A percentile compares a stretch with the other conserved stretches of the same genome.
These are phyloP conservation scores for Chelonus formosanus DNA, from an alignment of 2,888 invertebrate genomes.

Conservation along the genomic window DNA sequence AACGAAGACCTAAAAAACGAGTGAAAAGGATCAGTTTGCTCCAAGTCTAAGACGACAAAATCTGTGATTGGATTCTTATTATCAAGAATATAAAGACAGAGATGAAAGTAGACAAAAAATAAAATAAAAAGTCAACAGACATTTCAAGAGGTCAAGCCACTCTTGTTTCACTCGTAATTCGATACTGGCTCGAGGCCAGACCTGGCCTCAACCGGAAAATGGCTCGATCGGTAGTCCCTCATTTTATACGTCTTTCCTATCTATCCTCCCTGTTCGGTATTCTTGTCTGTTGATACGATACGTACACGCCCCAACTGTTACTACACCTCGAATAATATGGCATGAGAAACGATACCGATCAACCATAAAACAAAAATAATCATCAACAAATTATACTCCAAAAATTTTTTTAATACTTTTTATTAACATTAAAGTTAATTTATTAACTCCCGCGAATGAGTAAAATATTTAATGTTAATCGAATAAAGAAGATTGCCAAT, in stretches of 20 bases:
- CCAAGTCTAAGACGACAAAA: too few relatives aligned
- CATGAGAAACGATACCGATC: not conserved
- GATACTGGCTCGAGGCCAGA: constrained; percentile 51
- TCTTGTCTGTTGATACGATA: constrained; percentile 2
- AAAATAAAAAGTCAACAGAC: constrained; percentile 19
- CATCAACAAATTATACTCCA: too few relatives aligned
- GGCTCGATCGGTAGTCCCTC: constrained; percentile 35
- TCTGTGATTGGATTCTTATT: too few relatives aligned
- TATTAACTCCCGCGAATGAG: too few relatives aligned
- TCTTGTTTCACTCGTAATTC: constrained; percentile 46
- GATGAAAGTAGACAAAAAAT: constrained; percentile 2
- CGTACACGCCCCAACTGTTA: constrained; percentile 12
- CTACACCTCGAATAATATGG: constrained; percentile 16
- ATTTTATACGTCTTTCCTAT: constrained; percentile 4
- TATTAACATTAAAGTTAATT: too few relatives aligned
- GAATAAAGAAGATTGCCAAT: not conserved
- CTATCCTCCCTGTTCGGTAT: not conserved
- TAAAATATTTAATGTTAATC: too few relatives aligned
- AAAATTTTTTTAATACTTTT: too few relatives aligned
- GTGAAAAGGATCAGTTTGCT: too few relatives aligned
- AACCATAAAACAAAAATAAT: constrained; percentile 1
- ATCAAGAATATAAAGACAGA: constrained; percentile 9
- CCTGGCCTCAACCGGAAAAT: constrained; percentile 44
- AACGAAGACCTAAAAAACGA: too few relatives aligned
- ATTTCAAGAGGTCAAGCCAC: constrained; percentile 39